phyloP scores from a whole-genome alignment of 2,113 vertebrate genomes.

The Corythornis vintsioides region DNA sequence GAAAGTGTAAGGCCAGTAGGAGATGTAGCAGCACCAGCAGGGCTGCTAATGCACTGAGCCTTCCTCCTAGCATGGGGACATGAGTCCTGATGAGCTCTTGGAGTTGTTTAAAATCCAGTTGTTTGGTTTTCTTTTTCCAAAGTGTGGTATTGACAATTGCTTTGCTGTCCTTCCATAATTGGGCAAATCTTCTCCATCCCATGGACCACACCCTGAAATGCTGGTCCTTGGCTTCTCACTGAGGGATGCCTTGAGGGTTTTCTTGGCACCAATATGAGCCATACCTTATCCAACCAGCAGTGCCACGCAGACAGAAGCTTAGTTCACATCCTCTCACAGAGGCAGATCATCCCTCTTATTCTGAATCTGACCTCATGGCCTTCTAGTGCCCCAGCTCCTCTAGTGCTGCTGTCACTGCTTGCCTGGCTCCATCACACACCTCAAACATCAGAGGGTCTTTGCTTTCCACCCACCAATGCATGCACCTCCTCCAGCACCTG shows the following conservation, averaged over 20 bases:
- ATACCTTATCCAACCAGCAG: not conserved
- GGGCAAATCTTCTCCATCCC: not conserved
- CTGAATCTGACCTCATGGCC: not conserved
- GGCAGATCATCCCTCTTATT: not conserved
- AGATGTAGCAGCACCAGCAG: not conserved
- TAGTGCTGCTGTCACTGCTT: not conserved
- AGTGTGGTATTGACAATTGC: not conserved
- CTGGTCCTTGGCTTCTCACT: not conserved
- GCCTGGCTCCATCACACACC: not conserved
- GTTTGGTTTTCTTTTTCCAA: not conserved
- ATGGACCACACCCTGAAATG: not conserved
- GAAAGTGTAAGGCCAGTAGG: not conserved
- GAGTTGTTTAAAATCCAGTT: not conserved
- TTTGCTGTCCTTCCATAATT: not conserved
- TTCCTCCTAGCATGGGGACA: not conserved
- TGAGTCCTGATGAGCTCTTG: not conserved
- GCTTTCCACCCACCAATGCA: not conserved
- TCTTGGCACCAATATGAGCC: not conserved
- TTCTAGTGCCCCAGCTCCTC: not conserved
- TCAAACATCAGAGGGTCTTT: not conserved
- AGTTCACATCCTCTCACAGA: not conserved
- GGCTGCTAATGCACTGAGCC: not conserved
- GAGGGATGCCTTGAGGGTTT: not conserved
- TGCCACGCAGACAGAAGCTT: not conserved
- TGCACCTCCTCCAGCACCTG: not conserved